Conservation (phyloP, 2,797 vertebrate genomes). For the Semotilus atromaculatus region DNA sequence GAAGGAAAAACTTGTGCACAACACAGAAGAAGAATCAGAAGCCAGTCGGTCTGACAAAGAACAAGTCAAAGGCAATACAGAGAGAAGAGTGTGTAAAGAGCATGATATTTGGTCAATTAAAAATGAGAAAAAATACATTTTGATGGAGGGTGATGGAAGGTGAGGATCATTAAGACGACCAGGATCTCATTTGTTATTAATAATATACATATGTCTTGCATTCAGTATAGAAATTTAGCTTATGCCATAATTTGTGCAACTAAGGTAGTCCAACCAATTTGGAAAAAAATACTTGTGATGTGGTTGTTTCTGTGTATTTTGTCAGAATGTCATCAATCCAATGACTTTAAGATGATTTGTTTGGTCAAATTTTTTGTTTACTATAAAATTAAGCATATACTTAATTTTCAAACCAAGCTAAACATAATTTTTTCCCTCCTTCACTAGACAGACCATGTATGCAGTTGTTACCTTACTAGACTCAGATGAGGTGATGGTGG, state of each 20-base stretch:
- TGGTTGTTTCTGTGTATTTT: neutral
- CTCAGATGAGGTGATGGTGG: slow-evolving; percentile 30
- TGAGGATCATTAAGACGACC: neutral
- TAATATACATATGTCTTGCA: neutral
- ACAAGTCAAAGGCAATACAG: neutral
- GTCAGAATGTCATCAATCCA: neutral
- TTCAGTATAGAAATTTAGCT: neutral
- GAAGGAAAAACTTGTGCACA: neutral
- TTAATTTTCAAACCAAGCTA: neutral
- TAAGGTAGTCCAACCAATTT: too few species aligned
- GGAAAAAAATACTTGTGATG: neutral
- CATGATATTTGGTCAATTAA: neutral
- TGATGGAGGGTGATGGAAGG: neutral
- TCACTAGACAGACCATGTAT: slow-evolving; percentile 13
- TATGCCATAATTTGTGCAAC: neutral
- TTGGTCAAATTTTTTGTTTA: neutral
- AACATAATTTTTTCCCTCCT: neutral
- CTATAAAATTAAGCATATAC: neutral
- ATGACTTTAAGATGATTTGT: neutral
- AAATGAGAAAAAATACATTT: neutral
- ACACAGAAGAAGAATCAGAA: neutral
- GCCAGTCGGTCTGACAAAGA: neutral
- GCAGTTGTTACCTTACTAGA: slow-evolving; percentile 20
- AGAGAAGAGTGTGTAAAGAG: neutral
- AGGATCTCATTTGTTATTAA: neutral